phyloP scores from a whole-genome alignment of 1,140 invertebrate genomes.

The Hylaeus volcanicus region DNA sequence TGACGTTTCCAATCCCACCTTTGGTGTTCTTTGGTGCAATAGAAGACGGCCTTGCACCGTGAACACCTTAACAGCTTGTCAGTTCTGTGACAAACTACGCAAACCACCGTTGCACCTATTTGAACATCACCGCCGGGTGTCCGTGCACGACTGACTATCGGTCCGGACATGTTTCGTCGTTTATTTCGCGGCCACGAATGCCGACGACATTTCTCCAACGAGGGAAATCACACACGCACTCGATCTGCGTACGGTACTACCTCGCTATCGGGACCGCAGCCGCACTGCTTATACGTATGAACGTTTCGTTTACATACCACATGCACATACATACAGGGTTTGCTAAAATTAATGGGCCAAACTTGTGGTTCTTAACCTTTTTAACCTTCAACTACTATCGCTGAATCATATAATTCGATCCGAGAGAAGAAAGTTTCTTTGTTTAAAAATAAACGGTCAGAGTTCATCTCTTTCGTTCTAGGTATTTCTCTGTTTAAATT shows the following conservation, averaged over 20 bases:
- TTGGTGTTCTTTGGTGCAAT: conserved; percentile 91
- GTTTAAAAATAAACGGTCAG: too few species aligned
- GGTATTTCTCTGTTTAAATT: too few species aligned
- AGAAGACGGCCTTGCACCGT: conserved; percentile 86
- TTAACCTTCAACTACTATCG: too few species aligned
- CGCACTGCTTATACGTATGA: conserved; percentile 33
- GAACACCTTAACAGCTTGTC: conserved; percentile 87
- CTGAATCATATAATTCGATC: too few species aligned
- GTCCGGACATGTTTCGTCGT: conserved; percentile 63
- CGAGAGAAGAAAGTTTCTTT: too few species aligned
- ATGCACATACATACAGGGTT: neutral
- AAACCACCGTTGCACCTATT: conserved; percentile 64
- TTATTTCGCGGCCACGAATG: conserved; percentile 53
- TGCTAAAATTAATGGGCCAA: too few species aligned
- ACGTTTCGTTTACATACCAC: conserved; percentile 28
- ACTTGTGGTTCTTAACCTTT: too few species aligned
- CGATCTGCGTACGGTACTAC: conserved; percentile 30
- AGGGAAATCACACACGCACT: conserved; percentile 65
- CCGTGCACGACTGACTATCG: conserved; percentile 66
- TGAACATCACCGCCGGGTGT: conserved; percentile 51
- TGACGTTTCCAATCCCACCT: conserved; percentile 88
- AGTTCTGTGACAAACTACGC: conserved; percentile 85
- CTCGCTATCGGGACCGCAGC: conserved; percentile 21
- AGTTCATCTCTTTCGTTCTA: too few species aligned
- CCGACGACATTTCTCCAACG: conserved; percentile 65